phyloP scores from a whole-genome alignment of 2,113 vertebrate species.

The Oryzias melastigma region DNA sequence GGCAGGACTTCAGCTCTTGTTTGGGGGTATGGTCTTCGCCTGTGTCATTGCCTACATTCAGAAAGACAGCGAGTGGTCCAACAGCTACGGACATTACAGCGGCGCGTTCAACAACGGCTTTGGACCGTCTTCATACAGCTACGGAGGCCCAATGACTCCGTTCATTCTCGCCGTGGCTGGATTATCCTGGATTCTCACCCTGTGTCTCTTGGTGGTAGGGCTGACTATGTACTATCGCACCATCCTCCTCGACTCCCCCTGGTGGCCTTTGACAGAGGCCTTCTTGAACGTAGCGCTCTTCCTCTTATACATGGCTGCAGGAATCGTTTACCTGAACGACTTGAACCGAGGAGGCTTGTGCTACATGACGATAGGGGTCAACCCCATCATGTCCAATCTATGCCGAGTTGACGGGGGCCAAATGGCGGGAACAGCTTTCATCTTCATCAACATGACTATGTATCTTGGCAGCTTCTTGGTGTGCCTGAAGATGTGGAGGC shows the following conservation, averaged over 20 bases:
- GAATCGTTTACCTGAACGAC: slow-evolving; percentile 78
- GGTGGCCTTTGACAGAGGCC: slow-evolving; percentile 83
- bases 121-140: slow-evolving; percentile 63
- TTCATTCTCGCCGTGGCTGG: slow-evolving; percentile 75
- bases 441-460: slow-evolving; percentile 75
- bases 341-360: slow-evolving; percentile 80
- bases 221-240: slow-evolving; percentile 79
- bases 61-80: slow-evolving; percentile 80
- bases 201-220: slow-evolving; percentile 71
- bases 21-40: slow-evolving; percentile 78
- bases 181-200: slow-evolving; percentile 73
- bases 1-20: slow-evolving; percentile 75
- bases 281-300: slow-evolving; percentile 74
- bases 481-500: slow-evolving; percentile 75
- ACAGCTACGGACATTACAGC: slow-evolving; percentile 60
- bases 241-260: slow-evolving; percentile 77
- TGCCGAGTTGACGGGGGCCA: slow-evolving; percentile 79
- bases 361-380: slow-evolving; percentile 67
- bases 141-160: slow-evolving; percentile 78
- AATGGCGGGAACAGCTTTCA: slow-evolving; percentile 77
- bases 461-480: slow-evolving; percentile 72
- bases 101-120: slow-evolving; percentile 51
- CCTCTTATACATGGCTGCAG: slow-evolving; percentile 79
- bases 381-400: slow-evolving; percentile 67
- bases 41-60: slow-evolving; percentile 79